Conservation (phyloP, 2,888 invertebrate genomes). For the Drosophila aldrichi region DNA sequence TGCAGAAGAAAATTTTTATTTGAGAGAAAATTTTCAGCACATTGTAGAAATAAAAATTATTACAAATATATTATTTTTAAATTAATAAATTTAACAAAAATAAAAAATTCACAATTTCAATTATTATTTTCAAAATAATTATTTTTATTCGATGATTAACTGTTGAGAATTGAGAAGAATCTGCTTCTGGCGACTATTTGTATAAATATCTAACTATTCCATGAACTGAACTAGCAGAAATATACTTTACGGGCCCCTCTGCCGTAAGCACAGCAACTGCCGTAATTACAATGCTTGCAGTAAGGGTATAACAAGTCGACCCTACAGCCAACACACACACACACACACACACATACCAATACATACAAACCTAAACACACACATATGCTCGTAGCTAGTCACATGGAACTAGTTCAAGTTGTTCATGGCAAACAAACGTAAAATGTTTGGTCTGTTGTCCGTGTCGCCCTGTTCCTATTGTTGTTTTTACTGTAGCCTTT, state of each 20-base stretch:
- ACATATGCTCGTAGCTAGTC: constrained; percentile 4
- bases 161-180: too few relatives aligned
- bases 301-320: constrained; percentile 12
- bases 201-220: too few relatives aligned
- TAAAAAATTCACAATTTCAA: too few relatives aligned
- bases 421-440: constrained; percentile 63
- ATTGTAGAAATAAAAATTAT: too few relatives aligned
- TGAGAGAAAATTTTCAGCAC: too few relatives aligned
- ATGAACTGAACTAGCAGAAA: neutral
- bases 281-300: neutral
- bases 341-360: neutral
- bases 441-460: constrained; percentile 53
- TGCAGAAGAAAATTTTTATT: too few relatives aligned
- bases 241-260: neutral
- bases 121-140: too few relatives aligned
- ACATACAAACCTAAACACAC: neutral
- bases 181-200: too few relatives aligned
- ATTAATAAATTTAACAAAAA: too few relatives aligned
- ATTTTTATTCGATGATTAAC: too few relatives aligned
- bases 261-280: neutral
- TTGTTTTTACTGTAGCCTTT: constrained; percentile 13
- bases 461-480: constrained; percentile 29
- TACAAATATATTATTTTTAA: too few relatives aligned
- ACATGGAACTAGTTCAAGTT: constrained; percentile 64
- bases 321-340: constrained; percentile 7